These are phyloP conservation scores for Corythaixoides concolor DNA, from an alignment of 2,113 vertebrate species.

Conservation along the genomic window DNA sequence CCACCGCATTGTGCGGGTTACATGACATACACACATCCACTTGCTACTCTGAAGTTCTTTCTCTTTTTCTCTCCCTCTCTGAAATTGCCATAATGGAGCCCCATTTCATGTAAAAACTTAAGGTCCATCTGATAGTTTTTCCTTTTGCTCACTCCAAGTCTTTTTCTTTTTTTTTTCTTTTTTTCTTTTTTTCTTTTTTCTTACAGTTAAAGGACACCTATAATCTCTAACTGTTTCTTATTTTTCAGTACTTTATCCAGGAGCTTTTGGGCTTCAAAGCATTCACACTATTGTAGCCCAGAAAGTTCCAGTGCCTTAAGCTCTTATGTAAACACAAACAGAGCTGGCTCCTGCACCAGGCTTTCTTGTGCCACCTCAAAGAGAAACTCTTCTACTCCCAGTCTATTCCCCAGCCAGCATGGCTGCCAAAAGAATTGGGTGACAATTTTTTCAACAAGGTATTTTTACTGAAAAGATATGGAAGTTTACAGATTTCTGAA, in stretches of 20 bases:
- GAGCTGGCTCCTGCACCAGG: not conserved
- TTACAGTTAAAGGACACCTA: rapidly evolving
- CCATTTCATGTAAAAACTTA: not conserved
- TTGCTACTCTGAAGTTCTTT: not conserved
- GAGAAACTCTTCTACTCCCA: not conserved
- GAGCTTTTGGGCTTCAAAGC: not conserved
- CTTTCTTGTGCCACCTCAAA: not conserved
- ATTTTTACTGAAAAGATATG: not conserved
- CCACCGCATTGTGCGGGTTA: not conserved
- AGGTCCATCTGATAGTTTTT: not conserved
- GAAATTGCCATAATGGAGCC: not conserved
- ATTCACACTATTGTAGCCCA: not conserved
- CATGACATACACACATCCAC: not conserved
- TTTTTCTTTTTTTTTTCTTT: not conserved
- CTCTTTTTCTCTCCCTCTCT: not conserved
- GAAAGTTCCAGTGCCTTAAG: not conserved
- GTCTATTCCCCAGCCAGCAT: not conserved
- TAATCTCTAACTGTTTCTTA: not conserved
- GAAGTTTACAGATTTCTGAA: not conserved
- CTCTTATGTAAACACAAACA: not conserved
- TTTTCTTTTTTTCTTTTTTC: too few species aligned
- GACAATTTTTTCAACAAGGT: not conserved
- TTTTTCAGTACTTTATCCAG: not conserved
- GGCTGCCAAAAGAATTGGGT: not conserved
- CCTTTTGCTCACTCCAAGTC: not conserved